Conservation (phyloP, 2,113 vertebrate genomes). For the Triplophysa tibetana region DNA sequence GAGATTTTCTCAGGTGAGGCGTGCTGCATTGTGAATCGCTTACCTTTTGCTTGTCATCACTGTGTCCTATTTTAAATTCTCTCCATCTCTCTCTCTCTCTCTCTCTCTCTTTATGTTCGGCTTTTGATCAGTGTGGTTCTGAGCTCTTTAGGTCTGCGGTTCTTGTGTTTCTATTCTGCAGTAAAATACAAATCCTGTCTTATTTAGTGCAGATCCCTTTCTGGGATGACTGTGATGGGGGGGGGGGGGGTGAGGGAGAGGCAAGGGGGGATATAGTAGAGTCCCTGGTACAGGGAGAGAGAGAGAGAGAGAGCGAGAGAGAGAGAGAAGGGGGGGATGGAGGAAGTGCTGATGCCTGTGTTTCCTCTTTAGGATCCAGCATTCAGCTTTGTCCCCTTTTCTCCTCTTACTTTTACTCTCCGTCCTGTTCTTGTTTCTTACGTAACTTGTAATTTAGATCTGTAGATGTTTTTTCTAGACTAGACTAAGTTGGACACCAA, state of each 20-base stretch:
- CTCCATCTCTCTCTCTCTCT: background rate
- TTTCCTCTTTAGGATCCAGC: conserved; percentile 45
- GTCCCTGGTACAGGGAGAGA: background rate
- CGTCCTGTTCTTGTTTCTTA: background rate
- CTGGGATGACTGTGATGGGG: conserved; percentile 11
- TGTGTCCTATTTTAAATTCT: conserved; percentile 23
- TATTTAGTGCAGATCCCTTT: conserved; percentile 26
- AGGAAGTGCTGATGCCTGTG: conserved; percentile 45
- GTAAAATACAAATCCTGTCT: background rate
- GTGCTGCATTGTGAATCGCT: conserved; percentile 44
- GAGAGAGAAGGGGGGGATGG: conserved; percentile 25
- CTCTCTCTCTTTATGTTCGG: background rate
- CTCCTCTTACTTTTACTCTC: conserved; percentile 14
- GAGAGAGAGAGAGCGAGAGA: conserved; percentile 34
- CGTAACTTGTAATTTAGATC: background rate
- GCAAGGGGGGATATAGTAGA: conserved; percentile 19
- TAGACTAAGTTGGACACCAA: background rate
- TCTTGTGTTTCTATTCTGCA: background rate
- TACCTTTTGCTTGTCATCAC: conserved; percentile 52
- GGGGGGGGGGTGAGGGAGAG: conserved; percentile 12
- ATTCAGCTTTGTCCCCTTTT: conserved; percentile 8
- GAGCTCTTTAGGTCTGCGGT: background rate
- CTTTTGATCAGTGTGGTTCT: background rate
- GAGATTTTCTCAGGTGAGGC: background rate
- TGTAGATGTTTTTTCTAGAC: background rate